These are phyloP conservation scores for Corbicula japonica DNA, from an alignment of 2,888 invertebrate species.

Conservation along the genomic window DNA sequence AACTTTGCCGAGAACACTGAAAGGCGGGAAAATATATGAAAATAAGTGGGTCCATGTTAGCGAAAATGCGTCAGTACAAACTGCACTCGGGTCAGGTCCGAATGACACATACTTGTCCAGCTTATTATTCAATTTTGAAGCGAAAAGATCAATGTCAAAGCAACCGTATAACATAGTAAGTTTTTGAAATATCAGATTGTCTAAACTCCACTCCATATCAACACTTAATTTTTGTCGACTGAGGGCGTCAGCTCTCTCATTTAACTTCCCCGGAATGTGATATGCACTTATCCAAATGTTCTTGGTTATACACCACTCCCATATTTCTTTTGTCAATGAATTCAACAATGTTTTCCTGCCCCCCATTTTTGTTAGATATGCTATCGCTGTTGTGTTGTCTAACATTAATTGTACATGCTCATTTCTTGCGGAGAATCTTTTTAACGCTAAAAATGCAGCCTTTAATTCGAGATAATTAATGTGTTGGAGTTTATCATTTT, in stretches of 20 bases:
- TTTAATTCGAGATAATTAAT: conserved; percentile 53
- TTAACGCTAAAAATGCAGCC: conserved; percentile 39
- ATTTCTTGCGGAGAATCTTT: conserved; percentile 19
- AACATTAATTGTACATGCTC: conserved; percentile 35
- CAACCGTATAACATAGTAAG: conserved; percentile 7
- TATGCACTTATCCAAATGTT: conserved; percentile 47
- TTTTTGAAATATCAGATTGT: conserved; percentile 11
- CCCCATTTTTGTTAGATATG: conserved; percentile 44
- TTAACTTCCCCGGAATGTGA: conserved; percentile 51
- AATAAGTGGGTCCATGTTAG: conserved; percentile 10
- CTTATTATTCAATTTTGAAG: conserved; percentile 40
- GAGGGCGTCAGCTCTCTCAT: conserved; percentile 42
- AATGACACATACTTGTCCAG: conserved; percentile 27
- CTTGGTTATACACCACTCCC: conserved; percentile 41
- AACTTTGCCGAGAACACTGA: conserved; percentile 17
- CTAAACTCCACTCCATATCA: conserved; percentile 49
- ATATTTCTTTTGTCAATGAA: conserved; percentile 39
- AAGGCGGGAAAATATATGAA: conserved; percentile 26
- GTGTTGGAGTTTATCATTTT: conserved; percentile 25
- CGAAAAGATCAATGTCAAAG: conserved; percentile 52
- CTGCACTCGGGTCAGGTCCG: conserved; percentile 1
- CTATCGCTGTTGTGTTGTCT: conserved; percentile 52
- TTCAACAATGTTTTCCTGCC: conserved; percentile 38
- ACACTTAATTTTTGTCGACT: conserved; percentile 19
- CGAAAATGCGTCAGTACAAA: conserved; percentile 29